Conservation (phyloP, 2,888 invertebrate species). For the Lamellibrachia columna region DNA sequence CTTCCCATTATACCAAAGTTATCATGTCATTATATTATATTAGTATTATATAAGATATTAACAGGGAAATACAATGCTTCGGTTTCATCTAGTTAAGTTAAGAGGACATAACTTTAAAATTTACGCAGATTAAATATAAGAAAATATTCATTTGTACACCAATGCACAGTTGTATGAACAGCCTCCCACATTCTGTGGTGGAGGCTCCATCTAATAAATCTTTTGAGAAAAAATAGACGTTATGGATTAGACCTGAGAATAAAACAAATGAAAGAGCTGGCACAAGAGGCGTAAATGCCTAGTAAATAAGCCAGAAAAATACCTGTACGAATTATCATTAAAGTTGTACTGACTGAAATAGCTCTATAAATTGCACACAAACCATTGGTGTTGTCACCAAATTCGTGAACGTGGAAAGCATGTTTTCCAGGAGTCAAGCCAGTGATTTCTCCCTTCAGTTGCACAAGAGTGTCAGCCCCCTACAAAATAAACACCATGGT, state of each 20-base stretch:
- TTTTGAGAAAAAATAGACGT: not conserved
- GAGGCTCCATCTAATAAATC: not conserved
- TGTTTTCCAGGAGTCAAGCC: constrained; percentile 83
- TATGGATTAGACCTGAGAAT: not conserved
- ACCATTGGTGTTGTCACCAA: constrained; percentile 90
- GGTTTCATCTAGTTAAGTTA: too few species aligned
- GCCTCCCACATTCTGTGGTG: not conserved
- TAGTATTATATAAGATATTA: too few species aligned
- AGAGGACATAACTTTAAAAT: too few species aligned
- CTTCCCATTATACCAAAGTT: too few species aligned
- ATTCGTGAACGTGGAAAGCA: constrained; percentile 95
- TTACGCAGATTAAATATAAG: not conserved
- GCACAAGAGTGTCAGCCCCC: constrained; percentile 55
- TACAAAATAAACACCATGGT: constrained; percentile 32
- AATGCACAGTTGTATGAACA: too few species aligned
- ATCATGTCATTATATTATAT: too few species aligned
- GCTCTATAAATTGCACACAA: constrained; percentile 27
- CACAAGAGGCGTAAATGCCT: not conserved
- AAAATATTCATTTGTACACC: too few species aligned
- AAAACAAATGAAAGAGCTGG: not conserved
- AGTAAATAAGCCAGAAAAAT: constrained; percentile 8
- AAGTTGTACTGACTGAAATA: not conserved
- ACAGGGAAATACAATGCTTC: too few species aligned
- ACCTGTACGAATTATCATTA: not conserved
- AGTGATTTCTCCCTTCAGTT: constrained; percentile 80